Percentiles rank a stretch among this genome's conserved stretches.
phyloP scores from a whole-genome alignment of 2,888 invertebrate genomes.

The Nasonovia ribisnigri region DNA sequence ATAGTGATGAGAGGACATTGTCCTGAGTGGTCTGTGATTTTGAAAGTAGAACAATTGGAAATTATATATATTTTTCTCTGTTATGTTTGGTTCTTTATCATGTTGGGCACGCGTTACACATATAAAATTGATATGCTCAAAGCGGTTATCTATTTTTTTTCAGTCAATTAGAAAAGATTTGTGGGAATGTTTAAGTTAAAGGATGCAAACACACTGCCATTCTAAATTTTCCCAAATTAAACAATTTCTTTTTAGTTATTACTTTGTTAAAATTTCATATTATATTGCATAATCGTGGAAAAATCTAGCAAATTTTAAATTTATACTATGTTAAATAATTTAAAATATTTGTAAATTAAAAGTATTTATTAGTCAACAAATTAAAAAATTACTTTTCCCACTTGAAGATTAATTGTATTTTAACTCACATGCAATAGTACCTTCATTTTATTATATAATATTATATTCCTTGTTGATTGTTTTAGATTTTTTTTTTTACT shows the following conservation, averaged over 20 bases:
- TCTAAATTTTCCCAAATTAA: slow-evolving; percentile 62
- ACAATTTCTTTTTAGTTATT: slow-evolving; percentile 40
- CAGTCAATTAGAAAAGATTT: slow-evolving; percentile 61
- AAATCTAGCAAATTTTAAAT: slow-evolving; percentile 63
- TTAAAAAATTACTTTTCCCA: slow-evolving; percentile 59
- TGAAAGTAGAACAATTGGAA: slow-evolving; percentile 63
- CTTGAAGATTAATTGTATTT: slow-evolving; percentile 60
- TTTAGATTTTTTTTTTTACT: slow-evolving; percentile 65
- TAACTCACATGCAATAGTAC: slow-evolving; percentile 61
- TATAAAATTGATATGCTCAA: slow-evolving; percentile 62
- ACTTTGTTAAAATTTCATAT: slow-evolving; percentile 61
- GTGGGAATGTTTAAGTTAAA: slow-evolving; percentile 54
- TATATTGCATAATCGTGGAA: slow-evolving; percentile 59
- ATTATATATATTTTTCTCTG: slow-evolving; percentile 63
- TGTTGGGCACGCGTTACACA: slow-evolving; percentile 57
- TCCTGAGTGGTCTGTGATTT: slow-evolving; percentile 63
- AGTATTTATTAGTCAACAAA: slow-evolving; percentile 63
- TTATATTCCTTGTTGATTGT: slow-evolving; percentile 64
- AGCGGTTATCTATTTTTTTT: slow-evolving; percentile 53
- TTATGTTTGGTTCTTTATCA: slow-evolving; percentile 48
- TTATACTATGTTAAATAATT: slow-evolving; percentile 60
- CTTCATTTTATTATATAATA: slow-evolving; percentile 54
- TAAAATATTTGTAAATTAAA: slow-evolving; percentile 61
- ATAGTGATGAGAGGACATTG: slow-evolving; percentile 32
- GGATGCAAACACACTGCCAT: slow-evolving; percentile 65